Evolutionary conservation across 1,140 invertebrate genomes (phyloP).

Genomic region (Drosophila santomea): DNA sequence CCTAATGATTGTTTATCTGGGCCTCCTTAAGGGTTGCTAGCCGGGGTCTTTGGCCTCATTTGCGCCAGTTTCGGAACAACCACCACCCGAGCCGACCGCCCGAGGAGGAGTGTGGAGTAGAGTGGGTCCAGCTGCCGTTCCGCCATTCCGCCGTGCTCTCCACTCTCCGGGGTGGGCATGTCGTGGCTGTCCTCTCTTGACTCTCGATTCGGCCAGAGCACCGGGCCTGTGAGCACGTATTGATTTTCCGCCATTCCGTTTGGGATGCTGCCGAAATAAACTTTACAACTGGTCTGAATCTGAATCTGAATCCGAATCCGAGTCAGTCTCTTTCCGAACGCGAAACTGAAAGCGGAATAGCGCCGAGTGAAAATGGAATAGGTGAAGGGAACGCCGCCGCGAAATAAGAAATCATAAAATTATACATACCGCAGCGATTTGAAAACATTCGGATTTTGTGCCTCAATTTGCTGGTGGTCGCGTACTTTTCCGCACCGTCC

Average conservation of each 20-base stretch:
- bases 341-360: slow-evolving; percentile 32
- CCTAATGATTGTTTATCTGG: slow-evolving; percentile 37
- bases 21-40: slow-evolving; percentile 55
- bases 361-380: slow-evolving; percentile 26
- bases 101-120: slow-evolving; percentile 1
- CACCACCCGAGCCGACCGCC: slow-evolving; percentile 40
- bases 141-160: background rate
- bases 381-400: slow-evolving; percentile 22
- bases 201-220: slow-evolving; percentile 12
- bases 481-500: slow-evolving; percentile 45
- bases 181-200: slow-evolving; percentile 11
- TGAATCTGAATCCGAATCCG: slow-evolving; percentile 6
- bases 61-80: slow-evolving; percentile 59
- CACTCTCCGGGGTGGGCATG: slow-evolving; percentile 27
- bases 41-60: slow-evolving; percentile 71
- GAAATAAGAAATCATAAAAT: slow-evolving; percentile 65
- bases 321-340: slow-evolving; percentile 74
- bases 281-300: slow-evolving; percentile 52
- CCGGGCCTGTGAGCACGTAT: slow-evolving; percentile 43
- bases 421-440: slow-evolving; percentile 72
- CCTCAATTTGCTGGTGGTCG: slow-evolving; percentile 55
- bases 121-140: slow-evolving; percentile 42
- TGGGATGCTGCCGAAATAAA: slow-evolving; percentile 72
- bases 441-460: slow-evolving; percentile 71
- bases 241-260: slow-evolving; percentile 64